Evolutionary conservation across 2,113 vertebrate species (phyloP), one percentile per base, ranked within the genome.

Genomic region (Sarotherodon lohbergeri): DNA sequence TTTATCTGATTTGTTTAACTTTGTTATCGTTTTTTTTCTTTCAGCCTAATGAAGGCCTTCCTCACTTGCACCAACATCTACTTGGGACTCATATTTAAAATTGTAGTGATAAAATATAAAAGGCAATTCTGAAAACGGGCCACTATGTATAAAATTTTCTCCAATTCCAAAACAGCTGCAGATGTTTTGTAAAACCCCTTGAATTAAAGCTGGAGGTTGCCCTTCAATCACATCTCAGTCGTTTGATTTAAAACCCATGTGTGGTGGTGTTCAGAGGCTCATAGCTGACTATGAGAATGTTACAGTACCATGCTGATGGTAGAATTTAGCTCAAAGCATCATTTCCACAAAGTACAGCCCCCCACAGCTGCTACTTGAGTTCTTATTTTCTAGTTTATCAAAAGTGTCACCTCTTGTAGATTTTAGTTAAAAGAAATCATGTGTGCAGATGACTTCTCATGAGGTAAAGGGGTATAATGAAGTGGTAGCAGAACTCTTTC

Each of bases 381-480:
- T 52, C 16, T 52, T 52, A 52, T 78, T 34, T 52, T 78, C 10
- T 78, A 50, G 27, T 52, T 32, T n/a, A 78, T 76, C 41, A 78
- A 78, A 78, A 52, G 36, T 59, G 22, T 81, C 52, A 41, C 13
- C 9, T 48, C 22, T 19, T 52, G 27, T 27, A 36, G 29, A 73
- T 22, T 56, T 66, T 55, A 11, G 3, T 61, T 61, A 32, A 78
- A 78, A 78, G 78, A 43, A 84, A 43, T 34, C 5, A 16, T 10
- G 48, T 50, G 52, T 61, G 34, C 22, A 43, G 56, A 50, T 56
- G 11, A 61, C 46, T 85, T 14, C 50, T 71, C 19, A 4, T 48
- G 83, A 81, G 8, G 13, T 93, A 94, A 93, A 92, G 87, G 91
- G 90, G 89, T 66, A 13, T 81, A 86, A 86, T 90, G 55, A 88